These are phyloP conservation scores for Sphyrna mokarran DNA, from an alignment of 2,113 vertebrate genomes.

Conservation along the genomic window DNA sequence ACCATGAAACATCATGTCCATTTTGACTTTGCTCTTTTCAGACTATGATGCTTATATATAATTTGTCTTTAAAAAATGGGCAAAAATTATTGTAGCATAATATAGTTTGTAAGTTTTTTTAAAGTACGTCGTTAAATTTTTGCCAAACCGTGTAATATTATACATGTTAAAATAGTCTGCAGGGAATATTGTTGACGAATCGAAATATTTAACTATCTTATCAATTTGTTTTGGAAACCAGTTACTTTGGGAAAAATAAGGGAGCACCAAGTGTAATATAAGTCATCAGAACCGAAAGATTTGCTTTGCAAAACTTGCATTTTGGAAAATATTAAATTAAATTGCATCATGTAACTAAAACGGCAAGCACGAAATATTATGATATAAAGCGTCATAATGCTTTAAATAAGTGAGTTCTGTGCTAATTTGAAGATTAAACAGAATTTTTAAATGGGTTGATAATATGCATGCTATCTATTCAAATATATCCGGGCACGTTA, in stretches of 20 bases:
- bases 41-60: background rate
- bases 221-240: no score
- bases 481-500: background rate
- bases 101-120: background rate
- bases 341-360: background rate
- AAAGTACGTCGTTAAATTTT: background rate
- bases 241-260: background rate
- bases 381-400: background rate
- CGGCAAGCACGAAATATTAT: background rate
- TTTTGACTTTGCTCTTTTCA: background rate
- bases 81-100: background rate
- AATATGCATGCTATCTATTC: background rate
- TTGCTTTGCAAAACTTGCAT: background rate
- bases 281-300: background rate
- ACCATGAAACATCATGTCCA: background rate
- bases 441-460: background rate
- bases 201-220: background rate
- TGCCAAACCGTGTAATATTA: background rate
- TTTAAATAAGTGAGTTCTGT: background rate
- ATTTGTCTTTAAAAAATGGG: background rate
- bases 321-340: background rate
- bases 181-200: background rate
- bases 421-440: background rate
- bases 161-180: background rate
- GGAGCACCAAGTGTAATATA: background rate